Evolutionary conservation across 2,888 invertebrate species (phyloP), one percentile per base, ranked within the genome.

Genomic region (Epinotia ramella): DNA sequence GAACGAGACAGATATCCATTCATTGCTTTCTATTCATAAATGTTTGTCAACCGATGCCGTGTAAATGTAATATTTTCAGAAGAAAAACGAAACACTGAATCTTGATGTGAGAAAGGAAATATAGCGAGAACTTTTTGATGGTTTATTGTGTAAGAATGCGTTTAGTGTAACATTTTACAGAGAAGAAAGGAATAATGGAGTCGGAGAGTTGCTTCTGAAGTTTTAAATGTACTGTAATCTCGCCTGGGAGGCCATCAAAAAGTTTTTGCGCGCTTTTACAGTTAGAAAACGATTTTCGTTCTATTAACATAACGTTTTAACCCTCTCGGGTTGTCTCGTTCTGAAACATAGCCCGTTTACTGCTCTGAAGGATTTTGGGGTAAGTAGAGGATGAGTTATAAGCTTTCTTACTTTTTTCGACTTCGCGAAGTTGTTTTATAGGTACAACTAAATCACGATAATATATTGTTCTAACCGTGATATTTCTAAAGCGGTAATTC

Each of bases 1-100:
- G 93, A 94, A 92, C 87, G 94, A 87, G 94, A 94, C 87, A 90
- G 93, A 91, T 90, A 92, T 89, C 83, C 87, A 89, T 92, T 89
- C 86, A 89, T 84, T 85, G 88, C 89, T 91, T 92, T 88, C 92
- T 89, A 86, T 89, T 93, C 89, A 86, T 90, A 91, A 90, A 87
- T 91, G 89, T 90, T 89, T 79, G 79, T 79, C 80, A 80, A 79
- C 66, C 70, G 73, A 77, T 75, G 70, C 70, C 49, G 75, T 87
- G 88, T 89, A 87, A 82, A 87, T 73, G 87, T 81, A 73, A 87
- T 87, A 84, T 78, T 81, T 81, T 62, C 70, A 66, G 70, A 75
- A 66, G 60, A 53, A 65, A 56, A 70, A 60, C 24, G 60, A 53
- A 65, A 56, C 75, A 60, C 24, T 20, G 44, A 59, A 4, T 5